Conservation (phyloP, 1,140 invertebrate genomes). For the Pantala flavescens region DNA sequence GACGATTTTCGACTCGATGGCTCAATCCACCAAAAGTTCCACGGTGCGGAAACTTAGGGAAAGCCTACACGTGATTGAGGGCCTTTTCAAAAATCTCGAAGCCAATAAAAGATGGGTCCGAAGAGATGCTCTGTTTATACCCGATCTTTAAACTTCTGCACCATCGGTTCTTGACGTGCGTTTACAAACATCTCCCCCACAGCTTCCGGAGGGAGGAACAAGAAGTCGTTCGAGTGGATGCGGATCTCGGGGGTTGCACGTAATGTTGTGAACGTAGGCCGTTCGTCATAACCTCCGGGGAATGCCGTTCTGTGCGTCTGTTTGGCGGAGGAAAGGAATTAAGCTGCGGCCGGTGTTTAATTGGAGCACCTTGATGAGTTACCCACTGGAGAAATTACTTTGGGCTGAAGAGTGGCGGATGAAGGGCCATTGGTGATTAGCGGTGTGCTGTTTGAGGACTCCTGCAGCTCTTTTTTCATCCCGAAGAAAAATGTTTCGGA, state of each 20-base stretch:
- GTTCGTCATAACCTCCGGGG: neutral
- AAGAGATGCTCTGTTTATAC: neutral
- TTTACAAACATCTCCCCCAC: neutral
- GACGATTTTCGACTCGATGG: neutral
- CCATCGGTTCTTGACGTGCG: neutral
- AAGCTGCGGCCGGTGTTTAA: too few relatives aligned
- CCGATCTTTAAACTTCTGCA: neutral
- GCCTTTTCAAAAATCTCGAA: neutral
- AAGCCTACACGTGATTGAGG: neutral
- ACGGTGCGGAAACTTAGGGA: neutral
- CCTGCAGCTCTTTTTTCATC: too few relatives aligned
- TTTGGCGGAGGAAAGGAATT: too few relatives aligned
- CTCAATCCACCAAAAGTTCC: neutral
- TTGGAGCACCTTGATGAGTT: too few relatives aligned
- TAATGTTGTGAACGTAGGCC: neutral
- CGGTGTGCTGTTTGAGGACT: too few relatives aligned
- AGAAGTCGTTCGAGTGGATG: neutral
- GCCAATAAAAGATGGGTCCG: conserved; percentile 5
- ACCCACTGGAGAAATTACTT: too few relatives aligned
- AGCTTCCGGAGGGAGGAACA: neutral
- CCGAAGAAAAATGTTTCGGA: too few relatives aligned
- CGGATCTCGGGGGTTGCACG: neutral
- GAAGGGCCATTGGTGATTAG: too few relatives aligned
- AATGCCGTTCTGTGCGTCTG: neutral
- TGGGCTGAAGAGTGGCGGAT: too few relatives aligned